Conservation (phyloP, 2,797 vertebrate genomes). For the Coregonus suidteri region DNA sequence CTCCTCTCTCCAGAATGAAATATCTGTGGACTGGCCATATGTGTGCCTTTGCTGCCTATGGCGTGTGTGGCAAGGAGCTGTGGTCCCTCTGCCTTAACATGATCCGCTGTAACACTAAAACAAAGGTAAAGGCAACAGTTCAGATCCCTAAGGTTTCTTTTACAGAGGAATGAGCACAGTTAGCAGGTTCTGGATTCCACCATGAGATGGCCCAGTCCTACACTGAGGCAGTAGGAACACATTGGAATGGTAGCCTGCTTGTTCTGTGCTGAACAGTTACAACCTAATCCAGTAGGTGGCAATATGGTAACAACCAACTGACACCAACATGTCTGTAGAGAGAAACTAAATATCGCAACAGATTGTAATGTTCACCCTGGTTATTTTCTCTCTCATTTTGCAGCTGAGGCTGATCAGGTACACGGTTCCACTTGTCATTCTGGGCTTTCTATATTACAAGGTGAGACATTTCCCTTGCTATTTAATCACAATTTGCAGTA, state of each 20-base stretch:
- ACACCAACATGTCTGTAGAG: not conserved
- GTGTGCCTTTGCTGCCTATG: constrained; percentile 92
- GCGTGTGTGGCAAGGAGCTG: constrained; percentile 85
- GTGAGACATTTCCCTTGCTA: constrained; percentile 71
- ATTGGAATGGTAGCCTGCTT: not conserved
- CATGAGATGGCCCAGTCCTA: not conserved
- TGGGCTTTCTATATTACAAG: constrained; percentile 87
- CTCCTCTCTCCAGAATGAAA: constrained; percentile 86
- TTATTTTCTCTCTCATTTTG: constrained; percentile 26
- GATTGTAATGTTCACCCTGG: constrained; percentile 5
- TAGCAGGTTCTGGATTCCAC: not conserved
- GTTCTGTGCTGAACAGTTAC: not conserved
- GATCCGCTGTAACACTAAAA: constrained; percentile 78
- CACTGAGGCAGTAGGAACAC: not conserved
- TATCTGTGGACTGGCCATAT: constrained; percentile 97
- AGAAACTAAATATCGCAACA: not conserved
- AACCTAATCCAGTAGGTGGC: constrained; percentile 73
- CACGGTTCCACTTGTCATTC: constrained; percentile 76
- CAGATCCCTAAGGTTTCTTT: not conserved
- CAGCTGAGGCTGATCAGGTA: constrained; percentile 85
- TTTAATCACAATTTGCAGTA: constrained; percentile 41
- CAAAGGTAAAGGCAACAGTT: constrained; percentile 62
- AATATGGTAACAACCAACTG: constrained; percentile 63
- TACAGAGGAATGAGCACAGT: not conserved
- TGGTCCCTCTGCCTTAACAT: constrained; percentile 82